A percentile compares a stretch with the other conserved stretches of the same genome.
Conservation (phyloP, 2,113 vertebrate species). For the Percina caprodes region DNA sequence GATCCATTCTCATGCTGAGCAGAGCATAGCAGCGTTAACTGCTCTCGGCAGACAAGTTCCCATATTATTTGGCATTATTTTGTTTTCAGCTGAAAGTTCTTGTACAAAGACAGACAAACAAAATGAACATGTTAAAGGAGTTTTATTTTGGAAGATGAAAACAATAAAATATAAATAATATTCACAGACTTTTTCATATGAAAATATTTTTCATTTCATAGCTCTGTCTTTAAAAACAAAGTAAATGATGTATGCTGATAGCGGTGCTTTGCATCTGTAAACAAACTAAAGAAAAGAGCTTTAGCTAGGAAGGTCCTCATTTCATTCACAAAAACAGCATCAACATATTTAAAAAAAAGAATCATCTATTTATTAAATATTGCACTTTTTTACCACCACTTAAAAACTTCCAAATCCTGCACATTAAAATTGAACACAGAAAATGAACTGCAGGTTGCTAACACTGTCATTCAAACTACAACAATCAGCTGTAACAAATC, state of each 20-base stretch:
- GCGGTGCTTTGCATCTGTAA: conserved; percentile 48
- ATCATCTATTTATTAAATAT: conserved; percentile 81
- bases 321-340: conserved; percentile 46
- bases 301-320: conserved; percentile 29
- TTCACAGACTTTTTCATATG: conserved; percentile 73
- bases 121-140: conserved; percentile 29
- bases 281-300: conserved; percentile 47
- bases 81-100: neutral
- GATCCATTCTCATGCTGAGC: conserved; percentile 36
- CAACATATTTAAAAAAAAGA: conserved; percentile 27
- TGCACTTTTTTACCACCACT: conserved; percentile 88
- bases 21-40: neutral
- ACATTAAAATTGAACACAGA: conserved; percentile 43
- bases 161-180: conserved; percentile 84
- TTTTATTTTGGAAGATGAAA: conserved; percentile 78
- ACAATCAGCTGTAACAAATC: conserved; percentile 32
- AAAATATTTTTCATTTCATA: conserved; percentile 79
- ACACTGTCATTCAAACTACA: conserved; percentile 30
- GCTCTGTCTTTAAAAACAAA: conserved; percentile 60
- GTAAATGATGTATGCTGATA: conserved; percentile 29
- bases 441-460: conserved; percentile 38
- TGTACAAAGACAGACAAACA: conserved; percentile 17
- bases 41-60: neutral
- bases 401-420: conserved; percentile 56
- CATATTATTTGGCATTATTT: conserved; percentile 10